Base-by-base conservation (phyloP, 2,797 vertebrate species). In the Cirrhinus molitorella region DNA sequence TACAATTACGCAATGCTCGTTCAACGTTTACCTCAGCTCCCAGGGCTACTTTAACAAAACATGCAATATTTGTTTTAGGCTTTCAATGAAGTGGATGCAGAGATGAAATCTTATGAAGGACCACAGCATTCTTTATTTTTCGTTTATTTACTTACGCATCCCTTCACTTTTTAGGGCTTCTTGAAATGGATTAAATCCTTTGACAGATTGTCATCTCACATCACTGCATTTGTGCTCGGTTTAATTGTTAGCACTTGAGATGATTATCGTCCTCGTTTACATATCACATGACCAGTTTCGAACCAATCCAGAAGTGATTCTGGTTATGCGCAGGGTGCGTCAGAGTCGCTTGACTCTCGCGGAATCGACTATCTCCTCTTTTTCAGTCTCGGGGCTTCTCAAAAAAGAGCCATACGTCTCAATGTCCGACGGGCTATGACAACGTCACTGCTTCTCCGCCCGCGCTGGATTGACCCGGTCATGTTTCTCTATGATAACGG, bases 391-490 rank as follows among this genome's bases (percentile, higher is more conserved):
- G 89, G 87, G 88, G 85, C 90, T 88, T 85, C 93, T 94, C 93
- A 61, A 96, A 97, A 94, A 93, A 92, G 91, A 92, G 91, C 88
- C 88, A 89, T 89, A 90, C 31, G 95, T 95, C 95, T 97, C 94
- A 93, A 97, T 97, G 98, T 95, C 93, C 94, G 95, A 93, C 96
- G 96, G 96, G 97, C 96, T 98, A 99, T 99, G 98, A 99, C 98
- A 96, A 97, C 97, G 92, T 97, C 97, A 95, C 95, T 98, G 91
- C 97, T 99, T 93, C 97, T 99, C 94, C 97, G 97, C 90, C 96
- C 98, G 92, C 98, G 96, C 96, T 99, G 98, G 97, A 96, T 97
- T 94, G 98, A 99, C 95, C 97, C 98, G 93, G 96, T 99, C 94
- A 99, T 99, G 98, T 99, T 99, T 87, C 96, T 99, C 90, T 99